These are phyloP conservation scores for Mongoloraphidia duomilia DNA, from an alignment of 2,888 invertebrate genomes.

Conservation along the genomic window DNA sequence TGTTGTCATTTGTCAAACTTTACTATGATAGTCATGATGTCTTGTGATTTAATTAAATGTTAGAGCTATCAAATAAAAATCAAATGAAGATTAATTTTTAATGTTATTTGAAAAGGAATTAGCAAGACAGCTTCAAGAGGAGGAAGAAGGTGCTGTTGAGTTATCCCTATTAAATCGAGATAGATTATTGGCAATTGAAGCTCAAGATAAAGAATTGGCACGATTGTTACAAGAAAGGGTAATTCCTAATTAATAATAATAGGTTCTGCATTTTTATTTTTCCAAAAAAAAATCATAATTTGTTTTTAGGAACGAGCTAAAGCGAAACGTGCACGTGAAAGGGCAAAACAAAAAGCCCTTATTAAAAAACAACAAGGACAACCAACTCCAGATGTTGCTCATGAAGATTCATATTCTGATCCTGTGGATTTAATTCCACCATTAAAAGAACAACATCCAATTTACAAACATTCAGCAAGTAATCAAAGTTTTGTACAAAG, in stretches of 20 bases:
- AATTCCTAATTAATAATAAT: slow-evolving; percentile 8
- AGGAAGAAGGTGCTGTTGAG: slow-evolving; percentile 51
- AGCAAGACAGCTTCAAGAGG: slow-evolving; percentile 59
- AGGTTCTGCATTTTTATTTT: background rate
- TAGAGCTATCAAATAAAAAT: no score
- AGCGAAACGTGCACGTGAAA: slow-evolving; percentile 52
- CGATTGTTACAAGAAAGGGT: slow-evolving; percentile 56
- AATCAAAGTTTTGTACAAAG: background rate
- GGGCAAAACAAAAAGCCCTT: slow-evolving; percentile 47
- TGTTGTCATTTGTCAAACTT: no score
- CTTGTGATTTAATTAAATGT: no score
- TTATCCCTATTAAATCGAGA: slow-evolving; percentile 41
- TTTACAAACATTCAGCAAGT: no score
- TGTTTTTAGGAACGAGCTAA: slow-evolving; percentile 46
- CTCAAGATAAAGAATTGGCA: slow-evolving; percentile 65
- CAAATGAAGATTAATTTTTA: background rate
- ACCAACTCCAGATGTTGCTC: slow-evolving; percentile 21
- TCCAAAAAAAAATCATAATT: background rate
- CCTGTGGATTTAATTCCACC: slow-evolving; percentile 36
- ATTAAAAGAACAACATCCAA: slow-evolving; percentile 17
- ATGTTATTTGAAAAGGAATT: slow-evolving; percentile 38
- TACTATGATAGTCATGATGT: no score
- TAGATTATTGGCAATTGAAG: slow-evolving; percentile 58
- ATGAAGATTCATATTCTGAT: slow-evolving; percentile 35
- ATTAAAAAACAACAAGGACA: slow-evolving; percentile 31